Conservation (phyloP, 2,113 vertebrate species). For the Misgurnus anguillicaudatus region DNA sequence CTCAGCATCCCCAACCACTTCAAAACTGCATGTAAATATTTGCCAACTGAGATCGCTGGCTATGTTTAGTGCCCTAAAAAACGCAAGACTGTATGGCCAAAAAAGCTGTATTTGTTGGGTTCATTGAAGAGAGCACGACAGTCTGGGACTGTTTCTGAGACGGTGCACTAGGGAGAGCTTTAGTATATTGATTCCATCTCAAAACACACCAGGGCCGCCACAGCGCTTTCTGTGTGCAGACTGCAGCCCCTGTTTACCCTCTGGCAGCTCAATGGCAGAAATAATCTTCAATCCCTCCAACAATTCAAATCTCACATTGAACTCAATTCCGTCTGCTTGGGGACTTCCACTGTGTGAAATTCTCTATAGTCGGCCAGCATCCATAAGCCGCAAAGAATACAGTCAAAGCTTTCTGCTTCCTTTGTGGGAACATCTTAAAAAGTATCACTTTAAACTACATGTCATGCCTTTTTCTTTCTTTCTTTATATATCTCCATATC, state of each 20-base stretch:
- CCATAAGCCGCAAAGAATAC: neutral
- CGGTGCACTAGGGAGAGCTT: neutral
- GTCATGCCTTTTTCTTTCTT: neutral
- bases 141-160: slow-evolving; percentile 12
- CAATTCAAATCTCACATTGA: slow-evolving; percentile 27
- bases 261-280: slow-evolving; percentile 12
- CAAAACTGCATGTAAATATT: slow-evolving; percentile 16
- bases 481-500: neutral
- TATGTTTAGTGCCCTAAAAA: slow-evolving; percentile 11
- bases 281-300: slow-evolving; percentile 44
- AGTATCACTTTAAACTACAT: neutral
- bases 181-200: slow-evolving; percentile 35
- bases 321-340: slow-evolving; percentile 12
- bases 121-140: slow-evolving; percentile 4
- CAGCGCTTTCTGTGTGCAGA: slow-evolving; percentile 16
- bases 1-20: slow-evolving; percentile 5
- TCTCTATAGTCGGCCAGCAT: neutral
- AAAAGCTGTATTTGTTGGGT: slow-evolving; percentile 6
- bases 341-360: neutral
- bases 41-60: slow-evolving; percentile 11
- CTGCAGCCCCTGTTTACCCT: slow-evolving; percentile 16
- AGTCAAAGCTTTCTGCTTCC: neutral
- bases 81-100: neutral
- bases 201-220: slow-evolving; percentile 10
- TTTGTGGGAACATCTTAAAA: neutral